Evolutionary conservation across 1,140 invertebrate genomes (phyloP), one percentile per base, ranked within the genome.

Genomic region (Ostrea denselamellosa): DNA sequence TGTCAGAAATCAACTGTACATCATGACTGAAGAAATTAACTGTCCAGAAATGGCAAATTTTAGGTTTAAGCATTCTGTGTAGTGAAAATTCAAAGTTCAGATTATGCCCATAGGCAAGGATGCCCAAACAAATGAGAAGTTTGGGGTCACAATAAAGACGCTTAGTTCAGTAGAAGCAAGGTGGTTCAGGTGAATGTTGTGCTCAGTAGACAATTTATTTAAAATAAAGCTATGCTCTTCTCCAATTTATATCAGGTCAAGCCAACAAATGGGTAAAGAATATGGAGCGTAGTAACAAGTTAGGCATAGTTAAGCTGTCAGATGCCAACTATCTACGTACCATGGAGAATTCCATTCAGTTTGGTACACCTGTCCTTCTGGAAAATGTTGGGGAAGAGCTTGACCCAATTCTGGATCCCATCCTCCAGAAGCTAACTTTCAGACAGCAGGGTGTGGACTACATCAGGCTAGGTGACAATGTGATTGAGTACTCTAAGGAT

Each of bases 201-300:
- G 34, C 2, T 44, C 34, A 44, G 34, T 44, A 44, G 5, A 44
- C 34, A 44, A 2, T 44, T 44, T 44, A 2, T 44, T 44, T 44
- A 44, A 44, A 44, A 44, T 44, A 12, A 65, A 22, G 12, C 25
- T 85, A 19, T 25, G 53, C 7, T 56, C 7, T 22, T 85, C n/a
- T 2, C 58, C 8, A 56, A 85, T 22, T 19, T 28, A 56, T 17
- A 68, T 53, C 77, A 95, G 94, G 94, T 87, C 95, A 95, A 88
- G 95, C 95, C 19, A 95, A 94, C 89, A 97, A 97, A 94, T 99
- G 98, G 98, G 96, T 99, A 9, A 98, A 98, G 94, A 98, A 98
- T 93, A 97, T 98, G 96, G 98, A 95, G 89, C 93, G 93, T 68
- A 91, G 92, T n/a, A 94, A 95, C 89, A 94, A 95, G 85, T 90